phyloP scores from a whole-genome alignment of 1,140 invertebrate species.

The Phocides pigmalion region DNA sequence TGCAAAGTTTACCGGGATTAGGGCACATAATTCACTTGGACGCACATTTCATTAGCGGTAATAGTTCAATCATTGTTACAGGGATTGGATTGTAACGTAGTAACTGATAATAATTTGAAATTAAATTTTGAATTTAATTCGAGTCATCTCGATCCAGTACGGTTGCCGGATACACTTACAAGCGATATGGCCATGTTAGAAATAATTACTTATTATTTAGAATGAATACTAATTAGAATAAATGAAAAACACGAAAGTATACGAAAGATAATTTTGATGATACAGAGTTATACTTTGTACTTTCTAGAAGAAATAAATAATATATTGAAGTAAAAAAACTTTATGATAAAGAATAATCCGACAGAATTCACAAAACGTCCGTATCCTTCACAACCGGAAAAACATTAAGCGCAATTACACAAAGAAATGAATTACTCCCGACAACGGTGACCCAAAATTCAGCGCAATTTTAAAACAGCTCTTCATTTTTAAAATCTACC shows the following conservation, averaged over 20 bases:
- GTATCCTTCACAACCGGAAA: conserved; percentile 15
- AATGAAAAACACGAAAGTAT: no score
- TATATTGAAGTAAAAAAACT: conserved; percentile 1
- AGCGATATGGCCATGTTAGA: no score
- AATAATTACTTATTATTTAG: no score
- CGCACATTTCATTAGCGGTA: conserved; percentile 31
- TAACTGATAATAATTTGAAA: not conserved
- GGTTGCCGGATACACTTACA: no score
- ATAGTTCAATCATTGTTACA: conserved; percentile 24
- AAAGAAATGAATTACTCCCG: conserved; percentile 19
- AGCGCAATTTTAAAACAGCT: conserved; percentile 21
- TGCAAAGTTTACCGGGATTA: conserved; percentile 39
- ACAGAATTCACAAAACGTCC: conserved; percentile 21
- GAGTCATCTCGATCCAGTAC: no score
- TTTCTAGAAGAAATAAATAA: not conserved
- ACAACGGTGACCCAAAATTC: conserved; percentile 9
- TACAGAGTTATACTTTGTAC: no score
- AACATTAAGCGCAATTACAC: conserved; percentile 23
- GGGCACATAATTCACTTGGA: conserved; percentile 30
- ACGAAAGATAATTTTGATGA: no score
- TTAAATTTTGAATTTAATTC: no score
- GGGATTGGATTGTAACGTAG: not conserved
- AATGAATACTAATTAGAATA: no score
- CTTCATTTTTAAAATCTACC: conserved; percentile 18
- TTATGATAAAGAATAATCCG: conserved; percentile 14